Evolutionary conservation across 2,797 vertebrate genomes (phyloP).

Genomic region (Labroides dimidiatus): DNA sequence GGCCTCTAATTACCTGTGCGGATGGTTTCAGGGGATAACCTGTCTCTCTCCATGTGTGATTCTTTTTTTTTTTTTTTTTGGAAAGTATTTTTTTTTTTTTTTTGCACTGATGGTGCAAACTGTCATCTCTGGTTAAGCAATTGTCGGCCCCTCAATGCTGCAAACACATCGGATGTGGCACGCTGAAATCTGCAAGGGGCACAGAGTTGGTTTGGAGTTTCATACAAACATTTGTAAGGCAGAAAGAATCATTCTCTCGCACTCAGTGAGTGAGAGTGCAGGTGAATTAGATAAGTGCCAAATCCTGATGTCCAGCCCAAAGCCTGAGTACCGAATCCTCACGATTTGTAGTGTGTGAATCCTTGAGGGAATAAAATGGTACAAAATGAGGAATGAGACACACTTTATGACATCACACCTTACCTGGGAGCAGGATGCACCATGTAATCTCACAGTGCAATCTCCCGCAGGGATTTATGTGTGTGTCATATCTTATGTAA

Average conservation of each 20-base stretch:
- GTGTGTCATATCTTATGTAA: too few relatives aligned
- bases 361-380: too few relatives aligned
- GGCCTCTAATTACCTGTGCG: slow-evolving; percentile 38
- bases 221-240: slow-evolving; percentile 16
- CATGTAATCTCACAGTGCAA: too few relatives aligned
- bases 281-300: neutral
- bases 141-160: slow-evolving; percentile 8
- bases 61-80: neutral
- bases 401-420: too few relatives aligned
- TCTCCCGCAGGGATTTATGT: too few relatives aligned
- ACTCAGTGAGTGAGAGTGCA: neutral
- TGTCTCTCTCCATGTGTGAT: slow-evolving; percentile 2
- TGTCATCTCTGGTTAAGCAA: slow-evolving; percentile 23
- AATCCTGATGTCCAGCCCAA: neutral
- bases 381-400: too few relatives aligned
- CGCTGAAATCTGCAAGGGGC: slow-evolving; percentile 4
- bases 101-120: slow-evolving; percentile 18
- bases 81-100: neutral
- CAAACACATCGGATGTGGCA: slow-evolving; percentile 4
- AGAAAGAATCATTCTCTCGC: neutral
- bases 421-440: too few relatives aligned
- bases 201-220: slow-evolving; percentile 1
- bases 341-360: too few relatives aligned
- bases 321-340: too few relatives aligned
- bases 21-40: slow-evolving; percentile 32